Conservation (phyloP, 2,113 vertebrate species). For the Aplodontia rufa region DNA sequence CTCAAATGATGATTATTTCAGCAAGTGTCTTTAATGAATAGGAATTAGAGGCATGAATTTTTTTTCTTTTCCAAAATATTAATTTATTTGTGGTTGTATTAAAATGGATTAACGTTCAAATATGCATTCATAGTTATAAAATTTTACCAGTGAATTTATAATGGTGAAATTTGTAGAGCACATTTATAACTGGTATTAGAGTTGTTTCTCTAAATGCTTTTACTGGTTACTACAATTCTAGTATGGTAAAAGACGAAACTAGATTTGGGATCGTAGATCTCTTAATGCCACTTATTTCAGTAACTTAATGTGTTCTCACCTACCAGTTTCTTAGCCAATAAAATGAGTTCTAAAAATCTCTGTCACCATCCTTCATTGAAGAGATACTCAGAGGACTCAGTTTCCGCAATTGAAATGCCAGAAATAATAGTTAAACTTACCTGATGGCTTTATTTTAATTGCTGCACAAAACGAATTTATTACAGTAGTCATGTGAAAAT, state of each 20-base stretch:
- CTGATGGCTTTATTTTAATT: slow-evolving; percentile 50
- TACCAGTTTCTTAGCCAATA: slow-evolving; percentile 32
- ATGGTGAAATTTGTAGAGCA: slow-evolving; percentile 5
- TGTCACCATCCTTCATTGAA: background rate
- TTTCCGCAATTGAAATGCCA: background rate
- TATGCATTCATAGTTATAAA: slow-evolving; percentile 20
- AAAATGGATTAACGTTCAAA: slow-evolving; percentile 27
- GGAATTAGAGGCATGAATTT: slow-evolving; percentile 59
- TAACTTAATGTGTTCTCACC: slow-evolving; percentile 21
- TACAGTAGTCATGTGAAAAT: slow-evolving; percentile 8
- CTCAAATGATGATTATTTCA: slow-evolving; percentile 71
- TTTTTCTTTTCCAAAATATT: slow-evolving; percentile 36
- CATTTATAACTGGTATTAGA: slow-evolving; percentile 28
- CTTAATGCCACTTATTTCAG: background rate
- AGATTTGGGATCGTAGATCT: background rate
- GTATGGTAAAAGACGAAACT: slow-evolving; percentile 35
- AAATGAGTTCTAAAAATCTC: background rate
- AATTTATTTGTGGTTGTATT: background rate
- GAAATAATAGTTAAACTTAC: background rate
- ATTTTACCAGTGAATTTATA: slow-evolving; percentile 28
- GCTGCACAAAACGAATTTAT: slow-evolving; percentile 22
- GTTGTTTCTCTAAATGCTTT: slow-evolving; percentile 43
- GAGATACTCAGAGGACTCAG: background rate
- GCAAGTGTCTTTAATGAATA: slow-evolving; percentile 72
- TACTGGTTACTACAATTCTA: background rate